Base-by-base conservation (phyloP, 2,888 invertebrate genomes). In the Odontocolon sp. region DNA sequence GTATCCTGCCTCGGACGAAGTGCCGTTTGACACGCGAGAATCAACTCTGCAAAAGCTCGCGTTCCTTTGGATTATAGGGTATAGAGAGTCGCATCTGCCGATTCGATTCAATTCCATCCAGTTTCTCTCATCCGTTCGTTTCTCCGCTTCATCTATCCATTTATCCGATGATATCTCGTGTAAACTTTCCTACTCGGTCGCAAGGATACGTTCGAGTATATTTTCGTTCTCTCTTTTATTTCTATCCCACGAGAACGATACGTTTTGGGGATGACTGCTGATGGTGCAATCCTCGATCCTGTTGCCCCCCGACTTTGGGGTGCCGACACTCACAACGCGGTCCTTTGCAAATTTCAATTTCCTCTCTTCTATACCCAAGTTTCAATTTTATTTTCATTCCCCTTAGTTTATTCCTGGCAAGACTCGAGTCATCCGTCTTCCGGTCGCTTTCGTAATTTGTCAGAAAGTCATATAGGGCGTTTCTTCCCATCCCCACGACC, bases 181-280 rank as follows among this genome's bases (percentile, higher is more conserved):
- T n/a, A n/a, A n/a, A n/a, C n/a, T n/a, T n/a, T n/a, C n/a, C n/a
- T n/a, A n/a, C n/a, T n/a, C n/a, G n/a, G n/a, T n/a, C n/a, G n/a
- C n/a, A n/a, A n/a, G n/a, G n/a, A n/a, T n/a, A n/a, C n/a, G n/a
- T n/a, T n/a, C n/a, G n/a, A n/a, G n/a, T n/a, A n/a, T n/a, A n/a
- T n/a, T 54, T 54, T 31, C 9, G 9, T 84, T 81, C 79, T 77
- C 80, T 77, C 66, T 61, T 80, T 77, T 73, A 78, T 78, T 67
- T 26, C 38, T 83, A 77, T 87, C 89, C 89, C 89, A 66, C 82
- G 89, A 86, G 89, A 79, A 84, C 89, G 84, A 90, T 90, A 88
- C 85, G 83, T 89, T 87, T 86, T 81, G 80, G 33, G 16, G 85
- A 85, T 84, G 85, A 87, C 85, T 84, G 80, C 83, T 47, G 57